These are phyloP conservation scores for Scaptomyza tumidula DNA, from an alignment of 2,888 invertebrate species.

Conservation along the genomic window DNA sequence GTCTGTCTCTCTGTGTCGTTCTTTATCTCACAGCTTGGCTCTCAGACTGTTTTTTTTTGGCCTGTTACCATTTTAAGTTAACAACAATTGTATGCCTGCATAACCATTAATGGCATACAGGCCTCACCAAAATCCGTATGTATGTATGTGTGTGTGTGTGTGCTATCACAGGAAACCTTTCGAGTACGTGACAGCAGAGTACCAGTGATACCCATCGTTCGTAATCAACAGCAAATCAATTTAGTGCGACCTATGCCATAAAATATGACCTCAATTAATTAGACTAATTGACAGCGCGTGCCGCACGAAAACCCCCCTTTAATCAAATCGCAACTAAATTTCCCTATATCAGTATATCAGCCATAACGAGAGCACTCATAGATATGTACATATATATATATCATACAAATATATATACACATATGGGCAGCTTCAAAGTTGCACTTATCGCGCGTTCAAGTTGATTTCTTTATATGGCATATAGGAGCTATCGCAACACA, in stretches of 20 bases:
- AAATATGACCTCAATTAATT: conserved; percentile 73
- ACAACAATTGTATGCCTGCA: conserved; percentile 68
- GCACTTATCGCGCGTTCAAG: conserved; percentile 60
- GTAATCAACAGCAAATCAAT: conserved; percentile 60
- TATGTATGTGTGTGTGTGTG: background rate
- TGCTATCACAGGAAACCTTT: conserved; percentile 54
- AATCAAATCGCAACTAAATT: conserved; percentile 40
- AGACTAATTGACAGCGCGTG: conserved; percentile 68
- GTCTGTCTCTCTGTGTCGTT: conserved; percentile 5
- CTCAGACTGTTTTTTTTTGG: conserved; percentile 37
- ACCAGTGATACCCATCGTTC: conserved; percentile 21
- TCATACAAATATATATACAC: conserved; percentile 1
- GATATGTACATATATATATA: conserved; percentile 14
- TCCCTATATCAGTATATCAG: conserved; percentile 10
- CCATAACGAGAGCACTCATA: conserved; percentile 10
- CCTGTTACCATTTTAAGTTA: conserved; percentile 69
- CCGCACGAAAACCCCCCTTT: conserved; percentile 27
- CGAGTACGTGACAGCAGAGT: conserved; percentile 45
- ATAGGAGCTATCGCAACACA: conserved; percentile 29
- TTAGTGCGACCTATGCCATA: conserved; percentile 60
- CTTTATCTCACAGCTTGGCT: conserved; percentile 30
- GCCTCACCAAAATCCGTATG: background rate
- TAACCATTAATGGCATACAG: conserved; percentile 63
- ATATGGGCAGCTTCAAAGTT: conserved; percentile 44
- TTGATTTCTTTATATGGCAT: conserved; percentile 52